Base-by-base conservation (phyloP, 2,888 invertebrate genomes). In the Caenorhabditis sp. region DNA sequence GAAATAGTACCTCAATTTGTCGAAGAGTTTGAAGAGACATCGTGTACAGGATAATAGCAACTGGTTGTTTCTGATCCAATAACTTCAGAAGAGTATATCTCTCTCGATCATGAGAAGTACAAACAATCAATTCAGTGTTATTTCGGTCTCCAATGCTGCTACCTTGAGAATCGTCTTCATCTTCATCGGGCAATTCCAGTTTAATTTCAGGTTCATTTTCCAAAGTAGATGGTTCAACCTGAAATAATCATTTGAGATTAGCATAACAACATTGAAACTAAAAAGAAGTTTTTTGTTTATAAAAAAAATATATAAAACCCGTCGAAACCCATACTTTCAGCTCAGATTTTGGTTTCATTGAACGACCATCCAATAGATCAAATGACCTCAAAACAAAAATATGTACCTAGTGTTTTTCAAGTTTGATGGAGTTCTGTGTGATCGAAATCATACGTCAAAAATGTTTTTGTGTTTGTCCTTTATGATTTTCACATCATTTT, bases 31-130 rank as follows among this genome's bases (percentile, higher is more conserved):
- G 91, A 77, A 97, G 92, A 86, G 95, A 94, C 63, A 92, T 92
- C 87, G 95, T 94, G 89, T 97, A 97, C 90, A 97, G 91, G 36
- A 97, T 91, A 1, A 97, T 92, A 89, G 93, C 94, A 81, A 92
- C 91, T 0, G 97, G 97, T 78, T 89, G 78, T 59, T 80, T 77
- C n/a, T 66, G 62, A 49, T 85, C 84, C 69, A 87, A 63, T 43
- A 78, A 70, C 20, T 83, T 78, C 50, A 85, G 43, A 17, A 84
- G 89, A 0, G 92, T 92, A 88, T 93, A 92, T 59, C 92, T 74
- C 54, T 84, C 77, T 8, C 79, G 68, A 49, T 77, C 73, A 7
- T 52, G 72, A 17, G 76, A 68, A 5, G 66, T 67, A 21, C 72
- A 67, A 20, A 79, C 38, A 10, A 79, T 53, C n/a, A 79, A 54